A percentile compares a stretch with the other conserved stretches of the same genome.
Conservation (phyloP, 1,140 invertebrate species). For the Hyles euphorbiae region DNA sequence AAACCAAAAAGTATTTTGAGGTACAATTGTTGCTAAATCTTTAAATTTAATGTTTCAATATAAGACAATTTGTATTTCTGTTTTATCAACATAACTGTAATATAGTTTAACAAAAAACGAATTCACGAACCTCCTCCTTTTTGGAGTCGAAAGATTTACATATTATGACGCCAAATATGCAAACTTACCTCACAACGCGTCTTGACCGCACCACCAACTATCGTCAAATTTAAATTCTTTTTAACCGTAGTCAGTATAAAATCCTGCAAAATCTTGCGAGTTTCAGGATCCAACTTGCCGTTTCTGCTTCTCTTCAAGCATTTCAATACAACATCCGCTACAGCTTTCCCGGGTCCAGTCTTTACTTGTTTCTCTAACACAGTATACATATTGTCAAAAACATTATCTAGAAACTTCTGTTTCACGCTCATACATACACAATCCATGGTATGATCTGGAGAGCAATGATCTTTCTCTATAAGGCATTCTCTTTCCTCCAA, state of each 20-base stretch:
- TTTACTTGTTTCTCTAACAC: slow-evolving; percentile 48
- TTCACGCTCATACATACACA: slow-evolving; percentile 59
- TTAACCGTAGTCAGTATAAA: slow-evolving; percentile 54
- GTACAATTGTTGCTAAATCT: neutral
- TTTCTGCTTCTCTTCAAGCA: slow-evolving; percentile 56
- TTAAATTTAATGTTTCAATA: too few relatives aligned
- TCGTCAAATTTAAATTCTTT: slow-evolving; percentile 61
- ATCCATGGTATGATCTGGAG: slow-evolving; percentile 33
- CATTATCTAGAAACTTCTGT: slow-evolving; percentile 57
- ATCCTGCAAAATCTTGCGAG: slow-evolving; percentile 47
- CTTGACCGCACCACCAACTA: slow-evolving; percentile 64
- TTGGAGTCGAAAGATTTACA: too few relatives aligned
- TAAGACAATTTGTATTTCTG: too few relatives aligned
- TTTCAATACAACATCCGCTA: slow-evolving; percentile 44
- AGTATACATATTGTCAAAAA: slow-evolving; percentile 66
- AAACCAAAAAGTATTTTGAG: neutral
- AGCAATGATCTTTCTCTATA: slow-evolving; percentile 37
- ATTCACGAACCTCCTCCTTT: too few relatives aligned
- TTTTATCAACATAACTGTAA: too few relatives aligned
- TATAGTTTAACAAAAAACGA: too few relatives aligned
- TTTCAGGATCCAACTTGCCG: slow-evolving; percentile 51
- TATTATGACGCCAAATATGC: too few relatives aligned
- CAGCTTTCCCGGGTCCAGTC: slow-evolving; percentile 37
- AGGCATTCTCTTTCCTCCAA: slow-evolving; percentile 42
- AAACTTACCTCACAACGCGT: slow-evolving; percentile 59